Conservation (phyloP, 2,113 vertebrate species). For the Cyrtonyx montezumae region DNA sequence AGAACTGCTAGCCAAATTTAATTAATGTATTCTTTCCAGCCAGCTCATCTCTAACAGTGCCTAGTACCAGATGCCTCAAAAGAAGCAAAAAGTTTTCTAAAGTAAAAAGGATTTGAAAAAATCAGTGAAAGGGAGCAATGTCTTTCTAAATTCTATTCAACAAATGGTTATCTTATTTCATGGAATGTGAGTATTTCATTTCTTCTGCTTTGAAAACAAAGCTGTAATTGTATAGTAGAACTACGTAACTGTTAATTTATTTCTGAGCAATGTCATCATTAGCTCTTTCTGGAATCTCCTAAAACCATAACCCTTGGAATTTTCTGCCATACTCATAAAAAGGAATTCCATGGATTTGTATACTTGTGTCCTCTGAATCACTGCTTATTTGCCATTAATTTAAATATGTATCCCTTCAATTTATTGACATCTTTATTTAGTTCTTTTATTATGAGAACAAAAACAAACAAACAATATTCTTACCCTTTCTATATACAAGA, state of each 20-base stretch:
- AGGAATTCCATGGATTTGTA: background rate
- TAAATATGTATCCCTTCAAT: background rate
- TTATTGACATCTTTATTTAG: background rate
- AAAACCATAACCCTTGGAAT: background rate
- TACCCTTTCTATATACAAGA: background rate
- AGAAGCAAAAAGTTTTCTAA: background rate
- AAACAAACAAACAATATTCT: background rate
- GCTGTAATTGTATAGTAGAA: background rate
- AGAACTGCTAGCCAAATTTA: constrained; percentile 33
- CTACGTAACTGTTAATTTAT: background rate
- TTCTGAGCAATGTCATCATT: background rate
- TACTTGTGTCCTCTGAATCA: background rate
- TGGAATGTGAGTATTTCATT: background rate
- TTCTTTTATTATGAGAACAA: background rate
- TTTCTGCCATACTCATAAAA: background rate
- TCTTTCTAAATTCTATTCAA: background rate
- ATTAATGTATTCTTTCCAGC: constrained; percentile 11
- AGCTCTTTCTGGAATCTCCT: background rate
- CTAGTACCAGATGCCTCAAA: constrained; percentile 22
- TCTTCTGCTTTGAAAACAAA: background rate
- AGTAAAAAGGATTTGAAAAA: background rate
- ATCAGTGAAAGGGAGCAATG: background rate
- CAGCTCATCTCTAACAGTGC: background rate
- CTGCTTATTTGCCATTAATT: background rate
- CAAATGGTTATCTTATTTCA: background rate